Conservation (phyloP, 1,140 invertebrate genomes). For the Tetramorium parvispinum region DNA sequence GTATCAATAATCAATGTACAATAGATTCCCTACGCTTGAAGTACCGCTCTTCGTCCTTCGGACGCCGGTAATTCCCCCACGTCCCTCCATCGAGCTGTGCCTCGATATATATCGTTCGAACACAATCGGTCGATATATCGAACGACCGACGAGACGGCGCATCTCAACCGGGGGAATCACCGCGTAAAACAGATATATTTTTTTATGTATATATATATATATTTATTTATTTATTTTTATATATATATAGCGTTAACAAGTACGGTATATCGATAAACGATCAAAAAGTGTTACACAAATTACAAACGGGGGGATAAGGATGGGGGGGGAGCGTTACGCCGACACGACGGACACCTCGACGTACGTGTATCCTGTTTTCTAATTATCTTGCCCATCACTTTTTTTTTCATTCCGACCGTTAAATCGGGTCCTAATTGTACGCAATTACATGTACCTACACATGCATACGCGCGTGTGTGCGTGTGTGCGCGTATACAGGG, state of each 20-base stretch:
- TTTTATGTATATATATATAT: constrained; percentile 61
- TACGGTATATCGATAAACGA: constrained; percentile 74
- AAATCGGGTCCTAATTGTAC: constrained; percentile 54
- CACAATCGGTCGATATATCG: constrained; percentile 43
- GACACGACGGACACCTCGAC: constrained; percentile 64
- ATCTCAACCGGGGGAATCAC: constrained; percentile 61
- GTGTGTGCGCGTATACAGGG: constrained; percentile 38
- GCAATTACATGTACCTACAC: constrained; percentile 54
- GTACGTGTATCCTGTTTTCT: constrained; percentile 38
- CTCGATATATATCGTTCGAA: constrained; percentile 49
- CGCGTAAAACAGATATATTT: constrained; percentile 67
- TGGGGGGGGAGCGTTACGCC: constrained; percentile 42
- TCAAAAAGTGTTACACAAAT: constrained; percentile 67
- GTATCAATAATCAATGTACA: constrained; percentile 86
- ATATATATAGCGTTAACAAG: constrained; percentile 71
- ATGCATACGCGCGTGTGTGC: constrained; percentile 57
- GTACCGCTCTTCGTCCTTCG: constrained; percentile 73
- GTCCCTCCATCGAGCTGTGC: constrained; percentile 35
- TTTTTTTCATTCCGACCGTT: constrained; percentile 38
- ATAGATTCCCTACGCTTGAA: constrained; percentile 84
- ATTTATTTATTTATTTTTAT: constrained; percentile 46
- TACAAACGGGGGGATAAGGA: constrained; percentile 52
- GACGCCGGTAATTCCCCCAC: constrained; percentile 65
- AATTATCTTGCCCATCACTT: constrained; percentile 42
- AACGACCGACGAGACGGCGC: constrained; percentile 37